Evolutionary conservation across 92 coral and sea anemone genomes (phyloP), one percentile per base, ranked within the genome.

Genomic region (Montipora capitata): DNA sequence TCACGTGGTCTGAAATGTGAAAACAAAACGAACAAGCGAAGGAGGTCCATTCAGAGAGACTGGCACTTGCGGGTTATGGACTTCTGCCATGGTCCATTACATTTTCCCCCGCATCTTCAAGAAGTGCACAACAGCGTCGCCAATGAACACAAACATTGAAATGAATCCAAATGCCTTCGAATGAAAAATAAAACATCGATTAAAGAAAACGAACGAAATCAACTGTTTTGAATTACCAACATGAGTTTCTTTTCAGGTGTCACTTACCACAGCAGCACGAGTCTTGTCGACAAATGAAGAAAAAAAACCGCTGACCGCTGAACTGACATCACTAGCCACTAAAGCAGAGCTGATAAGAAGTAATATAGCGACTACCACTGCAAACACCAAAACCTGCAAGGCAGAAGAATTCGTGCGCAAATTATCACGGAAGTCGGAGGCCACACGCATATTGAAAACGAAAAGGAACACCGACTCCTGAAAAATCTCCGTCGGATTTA

Each of bases 101-200:
- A 80, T 67, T 66, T 11, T 67, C 51, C 76, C 76, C 0, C 2
- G 17, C 11, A 14, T 49, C 40, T 27, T 80, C 85, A 80, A 5
- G 52, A 80, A 66, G 65, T 39, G 75, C 35, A 80, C 51, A 12
- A 66, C 85, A 80, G 76, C 85, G 67, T 80, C 85, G 1, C 48
- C 65, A 66, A 80, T 80, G 52, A 80, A 68, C 49, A 67, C 85
- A 51, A 80, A 49, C 85, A 80, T 66, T 43, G 85, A 49, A 42
- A 80, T 44, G 52, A 66, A 80, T 68, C 85, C 85, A 68, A 80
- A 80, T 27, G 85, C 85, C 85, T 80, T 65, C 0, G 49, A 38
- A 70, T 5, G 38, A 10, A 67, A 38, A 35, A 51, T 8, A 27
- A 27, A 27, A 27, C 35, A 27, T 27, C 35, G 35, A 27, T 27